These are phyloP conservation scores for Lepus oiostolus DNA, from an alignment of 2,797 vertebrate species.

Conservation along the genomic window DNA sequence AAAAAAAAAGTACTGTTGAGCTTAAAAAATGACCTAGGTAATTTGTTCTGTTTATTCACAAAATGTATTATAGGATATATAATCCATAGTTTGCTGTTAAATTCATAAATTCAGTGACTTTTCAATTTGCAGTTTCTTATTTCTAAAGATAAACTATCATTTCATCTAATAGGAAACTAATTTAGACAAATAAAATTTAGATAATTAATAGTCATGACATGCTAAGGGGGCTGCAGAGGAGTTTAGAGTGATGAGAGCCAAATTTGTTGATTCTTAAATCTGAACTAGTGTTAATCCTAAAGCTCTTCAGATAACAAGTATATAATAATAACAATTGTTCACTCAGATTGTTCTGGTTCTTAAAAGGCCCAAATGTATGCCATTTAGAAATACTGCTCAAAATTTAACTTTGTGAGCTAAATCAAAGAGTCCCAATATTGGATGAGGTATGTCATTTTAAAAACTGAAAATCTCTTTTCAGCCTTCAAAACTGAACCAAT, in stretches of 20 bases:
- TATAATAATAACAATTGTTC: conserved; percentile 4
- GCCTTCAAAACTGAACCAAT: background rate
- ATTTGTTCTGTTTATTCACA: conserved; percentile 7
- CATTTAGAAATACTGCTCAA: background rate
- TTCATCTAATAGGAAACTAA: conserved; percentile 36
- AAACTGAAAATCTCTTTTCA: conserved; percentile 26
- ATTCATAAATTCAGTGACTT: conserved; percentile 24
- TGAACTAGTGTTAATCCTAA: conserved; percentile 48
- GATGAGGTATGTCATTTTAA: background rate
- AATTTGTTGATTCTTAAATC: conserved; percentile 20
- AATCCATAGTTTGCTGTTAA: conserved; percentile 44
- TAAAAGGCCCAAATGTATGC: conserved; percentile 6
- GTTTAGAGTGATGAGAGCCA: conserved; percentile 1
- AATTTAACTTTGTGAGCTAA: conserved; percentile 16
- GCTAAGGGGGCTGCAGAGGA: background rate
- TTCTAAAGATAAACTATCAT: conserved; percentile 48
- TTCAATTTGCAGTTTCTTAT: conserved; percentile 20
- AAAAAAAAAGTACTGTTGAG: background rate
- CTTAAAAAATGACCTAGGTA: conserved; percentile 39
- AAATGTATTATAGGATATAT: conserved; percentile 22
- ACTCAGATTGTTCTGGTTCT: conserved; percentile 9
- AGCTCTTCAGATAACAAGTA: background rate
- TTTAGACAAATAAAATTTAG: conserved; percentile 19
- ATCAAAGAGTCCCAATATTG: background rate
- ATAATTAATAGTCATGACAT: conserved; percentile 11